Conservation (phyloP, 2,113 vertebrate genomes). For the Neodon shergylaensis region DNA sequence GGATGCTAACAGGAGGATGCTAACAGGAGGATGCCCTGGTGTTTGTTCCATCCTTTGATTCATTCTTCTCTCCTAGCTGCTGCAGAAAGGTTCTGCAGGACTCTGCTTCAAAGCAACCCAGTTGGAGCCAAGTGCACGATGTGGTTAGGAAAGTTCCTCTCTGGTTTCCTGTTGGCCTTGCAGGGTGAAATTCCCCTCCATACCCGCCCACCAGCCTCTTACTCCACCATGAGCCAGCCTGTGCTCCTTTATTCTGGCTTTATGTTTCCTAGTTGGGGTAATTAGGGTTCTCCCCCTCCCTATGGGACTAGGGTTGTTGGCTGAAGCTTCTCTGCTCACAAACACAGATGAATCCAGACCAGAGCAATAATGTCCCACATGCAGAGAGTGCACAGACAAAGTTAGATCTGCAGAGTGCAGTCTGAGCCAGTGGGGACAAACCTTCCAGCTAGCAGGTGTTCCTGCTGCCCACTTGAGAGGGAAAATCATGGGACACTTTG, state of each 20-base stretch:
- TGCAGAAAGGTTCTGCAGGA: neutral
- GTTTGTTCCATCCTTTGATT: too few species aligned
- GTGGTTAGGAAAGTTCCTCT: constrained; percentile 8
- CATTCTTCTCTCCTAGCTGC: neutral
- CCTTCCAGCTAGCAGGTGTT: neutral
- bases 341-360: neutral
- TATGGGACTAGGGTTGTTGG: neutral
- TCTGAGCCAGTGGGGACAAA: neutral
- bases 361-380: neutral
- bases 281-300: neutral
- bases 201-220: neutral
- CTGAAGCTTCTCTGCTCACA: neutral
- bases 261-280: neutral
- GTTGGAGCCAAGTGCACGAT: neutral
- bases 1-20: neutral
- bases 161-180: constrained; percentile 54
- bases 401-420: accelerated
- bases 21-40: neutral
- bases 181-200: neutral
- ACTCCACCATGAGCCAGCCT: neutral
- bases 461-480: neutral
- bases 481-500: neutral
- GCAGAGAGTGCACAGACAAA: too few species aligned
- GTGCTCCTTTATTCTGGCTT: neutral
- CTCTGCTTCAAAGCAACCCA: neutral